Conservation (phyloP, 2,888 invertebrate species). For the Alsophila aescularia region DNA sequence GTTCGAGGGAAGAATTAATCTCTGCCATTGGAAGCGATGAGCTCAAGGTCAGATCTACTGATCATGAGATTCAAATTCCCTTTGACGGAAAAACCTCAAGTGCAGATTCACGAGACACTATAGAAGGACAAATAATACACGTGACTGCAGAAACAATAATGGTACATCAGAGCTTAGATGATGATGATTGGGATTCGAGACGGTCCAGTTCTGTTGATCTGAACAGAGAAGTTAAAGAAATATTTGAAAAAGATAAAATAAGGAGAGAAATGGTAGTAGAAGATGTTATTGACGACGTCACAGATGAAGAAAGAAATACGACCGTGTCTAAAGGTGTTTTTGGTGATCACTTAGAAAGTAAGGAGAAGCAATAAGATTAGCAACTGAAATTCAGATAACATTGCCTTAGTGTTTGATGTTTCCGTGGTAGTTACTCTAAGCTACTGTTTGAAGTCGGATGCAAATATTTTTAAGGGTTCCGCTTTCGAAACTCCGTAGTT, state of each 20-base stretch:
- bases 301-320: slow-evolving; percentile 44
- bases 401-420: neutral
- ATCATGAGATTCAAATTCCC: slow-evolving; percentile 46
- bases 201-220: slow-evolving; percentile 73
- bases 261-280: slow-evolving; percentile 42
- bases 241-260: slow-evolving; percentile 65
- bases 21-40: slow-evolving; percentile 42
- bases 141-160: slow-evolving; percentile 63
- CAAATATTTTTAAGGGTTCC: too few relatives aligned
- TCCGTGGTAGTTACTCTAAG: too few relatives aligned
- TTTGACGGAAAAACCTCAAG: slow-evolving; percentile 53
- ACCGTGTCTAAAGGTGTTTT: slow-evolving; percentile 59
- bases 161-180: slow-evolving; percentile 60
- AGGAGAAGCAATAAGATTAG: neutral
- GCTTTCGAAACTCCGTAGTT: too few relatives aligned
- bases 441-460: too few relatives aligned
- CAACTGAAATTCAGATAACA: neutral
- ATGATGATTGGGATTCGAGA: slow-evolving; percentile 54
- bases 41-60: slow-evolving; percentile 37
- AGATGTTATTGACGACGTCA: slow-evolving; percentile 41
- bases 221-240: slow-evolving; percentile 72
- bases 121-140: slow-evolving; percentile 67
- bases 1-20: slow-evolving; percentile 53
- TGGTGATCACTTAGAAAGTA: slow-evolving; percentile 53
- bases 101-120: slow-evolving; percentile 59